These are phyloP conservation scores for Dermolepida albohirtum DNA, from an alignment of 2,888 invertebrate genomes.

Conservation along the genomic window DNA sequence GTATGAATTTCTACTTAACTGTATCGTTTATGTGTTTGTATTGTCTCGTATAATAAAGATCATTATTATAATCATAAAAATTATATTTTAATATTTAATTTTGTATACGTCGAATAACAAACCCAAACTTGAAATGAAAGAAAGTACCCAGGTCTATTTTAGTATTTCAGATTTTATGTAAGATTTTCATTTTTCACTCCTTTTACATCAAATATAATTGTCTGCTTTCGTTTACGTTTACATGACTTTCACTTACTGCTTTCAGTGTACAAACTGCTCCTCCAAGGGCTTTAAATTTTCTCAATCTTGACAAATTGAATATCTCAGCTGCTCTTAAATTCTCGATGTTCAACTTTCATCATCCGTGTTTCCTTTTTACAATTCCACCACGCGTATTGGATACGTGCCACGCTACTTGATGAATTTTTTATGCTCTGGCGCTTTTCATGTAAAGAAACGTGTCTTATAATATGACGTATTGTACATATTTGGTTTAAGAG, in stretches of 20 bases:
- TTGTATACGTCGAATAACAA: no score
- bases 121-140: no score
- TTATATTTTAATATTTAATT: no score
- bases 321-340: constrained; percentile 1
- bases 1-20: no score
- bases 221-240: no score
- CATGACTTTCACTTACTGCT: background rate
- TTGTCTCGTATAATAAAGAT: no score
- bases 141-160: no score
- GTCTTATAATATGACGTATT: constrained; percentile 4
- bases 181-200: no score
- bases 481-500: constrained; percentile 1
- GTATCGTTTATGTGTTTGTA: no score
- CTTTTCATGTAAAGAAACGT: background rate
- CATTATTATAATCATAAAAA: no score
- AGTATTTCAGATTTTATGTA: no score
- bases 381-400: background rate
- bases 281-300: background rate
- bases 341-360: constrained; percentile 12
- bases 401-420: constrained; percentile 6
- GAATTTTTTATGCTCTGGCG: constrained; percentile 15
- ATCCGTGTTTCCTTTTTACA: background rate
- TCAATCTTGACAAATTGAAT: constrained; percentile 26
- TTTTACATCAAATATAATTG: no score
- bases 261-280: background rate